Evolutionary conservation across 2,797 vertebrate genomes (phyloP).

Genomic region (Setipinna tenuifilis): DNA sequence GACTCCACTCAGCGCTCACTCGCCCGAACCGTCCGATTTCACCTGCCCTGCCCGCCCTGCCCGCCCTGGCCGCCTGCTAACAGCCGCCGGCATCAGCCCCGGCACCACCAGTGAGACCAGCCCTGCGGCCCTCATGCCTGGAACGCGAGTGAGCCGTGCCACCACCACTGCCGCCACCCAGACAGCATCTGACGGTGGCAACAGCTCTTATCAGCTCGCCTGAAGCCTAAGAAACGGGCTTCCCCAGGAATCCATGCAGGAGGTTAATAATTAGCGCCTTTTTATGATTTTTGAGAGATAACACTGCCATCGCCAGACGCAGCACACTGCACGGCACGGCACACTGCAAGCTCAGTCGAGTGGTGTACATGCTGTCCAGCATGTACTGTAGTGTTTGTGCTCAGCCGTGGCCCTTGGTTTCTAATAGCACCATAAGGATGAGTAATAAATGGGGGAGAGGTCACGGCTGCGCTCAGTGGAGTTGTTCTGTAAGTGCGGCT

Average conservation of each 20-base stretch:
- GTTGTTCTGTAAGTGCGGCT: background rate
- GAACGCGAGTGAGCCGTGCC: background rate
- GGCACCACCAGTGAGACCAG: background rate
- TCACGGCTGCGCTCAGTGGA: slow-evolving; percentile 17
- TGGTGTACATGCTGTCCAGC: background rate
- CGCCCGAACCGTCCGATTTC: background rate
- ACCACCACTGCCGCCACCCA: background rate
- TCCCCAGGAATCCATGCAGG: too few relatives aligned
- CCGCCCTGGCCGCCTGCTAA: background rate
- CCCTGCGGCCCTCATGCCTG: background rate
- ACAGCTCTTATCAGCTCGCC: background rate
- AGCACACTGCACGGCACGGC: background rate
- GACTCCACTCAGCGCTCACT: slow-evolving; percentile 27
- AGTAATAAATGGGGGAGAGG: slow-evolving; percentile 28
- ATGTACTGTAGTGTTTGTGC: background rate
- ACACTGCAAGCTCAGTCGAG: background rate
- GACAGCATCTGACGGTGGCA: background rate
- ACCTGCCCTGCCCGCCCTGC: background rate
- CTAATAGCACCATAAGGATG: slow-evolving; percentile 23
- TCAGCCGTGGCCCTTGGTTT: background rate
- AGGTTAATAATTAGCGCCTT: background rate
- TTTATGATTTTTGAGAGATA: background rate
- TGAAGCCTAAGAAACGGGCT: background rate
- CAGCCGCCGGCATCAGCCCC: too few relatives aligned
- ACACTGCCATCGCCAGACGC: background rate